Percentiles rank a stretch among this genome's conserved stretches.
These are phyloP conservation scores for Aleadryas rufinucha DNA, from an alignment of 2,113 vertebrate genomes.

Conservation along the genomic window DNA sequence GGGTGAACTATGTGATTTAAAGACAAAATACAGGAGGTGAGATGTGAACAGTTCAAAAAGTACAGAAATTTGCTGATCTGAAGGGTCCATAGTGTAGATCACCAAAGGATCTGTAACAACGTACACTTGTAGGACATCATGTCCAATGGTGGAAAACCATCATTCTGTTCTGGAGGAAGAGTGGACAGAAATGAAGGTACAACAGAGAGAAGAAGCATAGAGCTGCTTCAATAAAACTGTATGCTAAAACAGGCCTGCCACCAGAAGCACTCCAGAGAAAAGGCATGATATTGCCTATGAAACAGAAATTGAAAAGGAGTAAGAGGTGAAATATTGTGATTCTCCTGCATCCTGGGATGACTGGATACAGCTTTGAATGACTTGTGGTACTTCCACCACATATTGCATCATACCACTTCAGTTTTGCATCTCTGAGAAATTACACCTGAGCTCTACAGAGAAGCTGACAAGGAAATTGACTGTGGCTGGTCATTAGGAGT, in stretches of 20 bases:
- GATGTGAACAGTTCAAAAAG: background rate
- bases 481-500: background rate
- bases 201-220: background rate
- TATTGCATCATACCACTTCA: background rate
- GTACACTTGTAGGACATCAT: background rate
- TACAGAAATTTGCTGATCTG: background rate
- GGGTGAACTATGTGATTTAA: background rate
- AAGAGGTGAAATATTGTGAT: background rate
- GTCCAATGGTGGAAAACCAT: background rate
- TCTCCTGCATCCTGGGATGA: background rate
- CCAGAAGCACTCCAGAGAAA: background rate
- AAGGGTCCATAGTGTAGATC: background rate
- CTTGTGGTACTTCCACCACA: background rate
- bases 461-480: background rate
- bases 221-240: background rate
- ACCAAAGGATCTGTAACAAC: background rate
- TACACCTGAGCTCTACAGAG: background rate
- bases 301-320: background rate
- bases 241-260: background rate
- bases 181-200: background rate
- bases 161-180: background rate
- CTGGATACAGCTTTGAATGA: background rate
- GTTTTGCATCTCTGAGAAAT: background rate
- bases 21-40: background rate
- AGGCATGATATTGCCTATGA: accelerated